These are phyloP conservation scores for Eumacrocentrus americanus DNA, from an alignment of 2,888 invertebrate species.

Conservation along the genomic window DNA sequence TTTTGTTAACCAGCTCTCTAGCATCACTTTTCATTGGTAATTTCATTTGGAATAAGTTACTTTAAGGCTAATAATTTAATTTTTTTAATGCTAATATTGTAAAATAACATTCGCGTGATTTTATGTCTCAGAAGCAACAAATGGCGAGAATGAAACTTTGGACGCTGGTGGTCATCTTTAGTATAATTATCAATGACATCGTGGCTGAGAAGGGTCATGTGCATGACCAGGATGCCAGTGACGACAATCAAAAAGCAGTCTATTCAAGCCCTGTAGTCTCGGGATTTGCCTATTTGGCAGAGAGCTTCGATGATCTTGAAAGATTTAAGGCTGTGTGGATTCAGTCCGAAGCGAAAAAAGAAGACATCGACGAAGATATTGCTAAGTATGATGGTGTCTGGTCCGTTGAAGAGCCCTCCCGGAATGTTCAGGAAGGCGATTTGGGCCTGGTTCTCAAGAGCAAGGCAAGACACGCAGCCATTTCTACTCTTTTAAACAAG, in stretches of 20 bases:
- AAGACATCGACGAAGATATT: constrained; percentile 83
- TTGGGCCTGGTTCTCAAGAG: constrained; percentile 88
- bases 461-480: constrained; percentile 96
- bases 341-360: constrained; percentile 89
- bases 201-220: constrained; percentile 40
- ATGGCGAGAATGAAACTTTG: constrained; percentile 47
- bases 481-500: constrained; percentile 76
- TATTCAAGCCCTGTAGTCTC: constrained; percentile 75
- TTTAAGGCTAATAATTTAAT: constrained; percentile 3
- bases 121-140: constrained; percentile 40
- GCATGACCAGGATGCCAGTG: constrained; percentile 38
- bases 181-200: constrained; percentile 25
- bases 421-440: constrained; percentile 82
- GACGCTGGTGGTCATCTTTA: constrained; percentile 38
- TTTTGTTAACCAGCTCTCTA: too few relatives aligned
- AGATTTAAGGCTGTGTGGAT: constrained; percentile 83
- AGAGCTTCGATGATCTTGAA: constrained; percentile 82
- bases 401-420: constrained; percentile 76
- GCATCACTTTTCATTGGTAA: too few relatives aligned
- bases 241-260: constrained; percentile 31
- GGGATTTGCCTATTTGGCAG: constrained; percentile 75
- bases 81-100: constrained; percentile 11
- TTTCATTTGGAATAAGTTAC: too few relatives aligned
- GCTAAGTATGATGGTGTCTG: constrained; percentile 92
- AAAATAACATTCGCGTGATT: too few relatives aligned